phyloP scores from a whole-genome alignment of 2,888 invertebrate species.

The Protodeltote pygarga region DNA sequence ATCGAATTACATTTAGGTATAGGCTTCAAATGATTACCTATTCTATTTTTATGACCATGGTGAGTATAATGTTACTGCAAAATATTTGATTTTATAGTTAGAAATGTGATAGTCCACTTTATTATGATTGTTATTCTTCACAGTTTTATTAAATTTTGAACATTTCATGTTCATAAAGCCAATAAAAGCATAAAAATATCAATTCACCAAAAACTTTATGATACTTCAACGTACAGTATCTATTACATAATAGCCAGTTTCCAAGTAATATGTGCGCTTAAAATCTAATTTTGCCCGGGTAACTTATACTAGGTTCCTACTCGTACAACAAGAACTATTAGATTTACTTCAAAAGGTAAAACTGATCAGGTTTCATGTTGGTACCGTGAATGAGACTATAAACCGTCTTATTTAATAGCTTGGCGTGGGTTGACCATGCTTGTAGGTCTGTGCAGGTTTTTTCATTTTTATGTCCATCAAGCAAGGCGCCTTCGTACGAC shows the following conservation, averaged over 20 bases:
- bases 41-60: too few species aligned
- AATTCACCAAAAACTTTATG: constrained; percentile 25
- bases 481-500: constrained; percentile 72
- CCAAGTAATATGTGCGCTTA: constrained; percentile 26
- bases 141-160: too few species aligned
- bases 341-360: constrained; percentile 67
- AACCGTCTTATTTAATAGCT: constrained; percentile 75
- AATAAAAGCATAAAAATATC: too few species aligned
- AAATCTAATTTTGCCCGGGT: constrained; percentile 51
- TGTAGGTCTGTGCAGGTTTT: constrained; percentile 48
- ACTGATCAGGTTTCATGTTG: constrained; percentile 69
- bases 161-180: too few species aligned
- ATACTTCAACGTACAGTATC: constrained; percentile 23
- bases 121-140: too few species aligned
- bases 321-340: constrained; percentile 51
- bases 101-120: too few species aligned
- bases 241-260: constrained; percentile 22
- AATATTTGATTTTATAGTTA: too few species aligned
- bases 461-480: constrained; percentile 76
- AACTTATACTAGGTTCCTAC: constrained; percentile 60
- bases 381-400: constrained; percentile 78
- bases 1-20: too few species aligned
- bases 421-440: constrained; percentile 69
- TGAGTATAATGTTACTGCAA: too few species aligned
- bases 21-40: too few species aligned